Conservation (phyloP, 2,888 invertebrate species). For the Cheiracanthium punctorium region DNA sequence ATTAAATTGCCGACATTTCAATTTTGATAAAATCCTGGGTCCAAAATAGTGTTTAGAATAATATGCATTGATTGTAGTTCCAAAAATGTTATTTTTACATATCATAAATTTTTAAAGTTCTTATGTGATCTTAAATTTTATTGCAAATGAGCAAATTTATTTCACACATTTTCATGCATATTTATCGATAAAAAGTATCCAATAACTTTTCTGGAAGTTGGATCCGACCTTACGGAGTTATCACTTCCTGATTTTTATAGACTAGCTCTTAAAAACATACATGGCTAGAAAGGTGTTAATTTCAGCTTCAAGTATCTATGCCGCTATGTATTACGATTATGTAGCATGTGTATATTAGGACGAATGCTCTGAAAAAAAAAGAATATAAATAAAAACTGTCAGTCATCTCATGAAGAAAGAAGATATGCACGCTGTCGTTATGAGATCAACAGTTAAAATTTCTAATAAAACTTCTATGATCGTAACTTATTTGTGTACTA, state of each 20-base stretch:
- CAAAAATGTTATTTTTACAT: too few relatives aligned
- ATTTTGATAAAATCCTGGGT: too few relatives aligned
- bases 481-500: background rate
- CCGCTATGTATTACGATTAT: conserved; percentile 30
- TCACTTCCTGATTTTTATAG: conserved; percentile 45
- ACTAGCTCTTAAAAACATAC: conserved; percentile 31
- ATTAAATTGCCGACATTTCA: too few relatives aligned
- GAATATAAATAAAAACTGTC: conserved; percentile 19
- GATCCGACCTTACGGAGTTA: conserved; percentile 42
- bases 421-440: conserved; percentile 61
- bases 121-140: too few relatives aligned
- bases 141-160: too few relatives aligned
- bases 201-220: conserved; percentile 7
- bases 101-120: too few relatives aligned
- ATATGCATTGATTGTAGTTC: too few relatives aligned
- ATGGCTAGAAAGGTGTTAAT: conserved; percentile 20
- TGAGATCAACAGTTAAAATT: conserved; percentile 65
- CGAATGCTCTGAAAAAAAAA: conserved; percentile 20
- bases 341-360: conserved; percentile 28
- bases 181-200: too few relatives aligned
- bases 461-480: conserved; percentile 60
- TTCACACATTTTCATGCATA: too few relatives aligned
- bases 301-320: conserved; percentile 32
- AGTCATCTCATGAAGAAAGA: conserved; percentile 25
- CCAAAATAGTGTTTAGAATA: too few relatives aligned